A percentile compares a stretch with the other conserved stretches of the same genome.
These are phyloP conservation scores for Hylia prasina DNA, from an alignment of 2,113 vertebrate species.

Conservation along the genomic window DNA sequence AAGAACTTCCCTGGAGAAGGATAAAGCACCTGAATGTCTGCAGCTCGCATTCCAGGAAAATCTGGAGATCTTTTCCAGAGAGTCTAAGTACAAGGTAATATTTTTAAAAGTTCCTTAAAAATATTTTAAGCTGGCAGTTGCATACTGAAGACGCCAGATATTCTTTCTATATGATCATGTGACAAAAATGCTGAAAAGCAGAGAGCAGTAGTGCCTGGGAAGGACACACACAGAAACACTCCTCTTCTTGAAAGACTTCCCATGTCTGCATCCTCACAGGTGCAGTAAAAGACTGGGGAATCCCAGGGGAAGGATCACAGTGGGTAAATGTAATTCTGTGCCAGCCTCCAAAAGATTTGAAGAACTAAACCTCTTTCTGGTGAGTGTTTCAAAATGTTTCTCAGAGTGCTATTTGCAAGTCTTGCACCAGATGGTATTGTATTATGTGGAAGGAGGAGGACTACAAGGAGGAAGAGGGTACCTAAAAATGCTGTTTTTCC, in stretches of 20 bases:
- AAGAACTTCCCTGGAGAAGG: background rate
- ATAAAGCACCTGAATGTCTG: background rate
- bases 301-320: background rate
- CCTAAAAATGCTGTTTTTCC: background rate
- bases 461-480: background rate
- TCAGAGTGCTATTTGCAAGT: background rate
- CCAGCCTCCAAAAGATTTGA: background rate
- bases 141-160: background rate
- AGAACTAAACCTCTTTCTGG: background rate
- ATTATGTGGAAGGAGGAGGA: background rate
- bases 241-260: background rate
- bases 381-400: background rate
- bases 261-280: background rate
- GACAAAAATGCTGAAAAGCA: background rate
- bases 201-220: background rate
- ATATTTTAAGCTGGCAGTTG: background rate
- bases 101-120: background rate
- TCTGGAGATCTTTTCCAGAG: background rate
- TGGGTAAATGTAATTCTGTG: background rate
- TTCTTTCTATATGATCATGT: background rate
- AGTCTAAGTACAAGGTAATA: background rate
- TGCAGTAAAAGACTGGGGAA: background rate
- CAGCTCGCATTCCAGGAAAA: conserved; percentile 15
- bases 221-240: background rate
- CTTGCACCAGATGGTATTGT: background rate